Conservation (phyloP, 2,113 vertebrate species). For the Strigops habroptila region DNA sequence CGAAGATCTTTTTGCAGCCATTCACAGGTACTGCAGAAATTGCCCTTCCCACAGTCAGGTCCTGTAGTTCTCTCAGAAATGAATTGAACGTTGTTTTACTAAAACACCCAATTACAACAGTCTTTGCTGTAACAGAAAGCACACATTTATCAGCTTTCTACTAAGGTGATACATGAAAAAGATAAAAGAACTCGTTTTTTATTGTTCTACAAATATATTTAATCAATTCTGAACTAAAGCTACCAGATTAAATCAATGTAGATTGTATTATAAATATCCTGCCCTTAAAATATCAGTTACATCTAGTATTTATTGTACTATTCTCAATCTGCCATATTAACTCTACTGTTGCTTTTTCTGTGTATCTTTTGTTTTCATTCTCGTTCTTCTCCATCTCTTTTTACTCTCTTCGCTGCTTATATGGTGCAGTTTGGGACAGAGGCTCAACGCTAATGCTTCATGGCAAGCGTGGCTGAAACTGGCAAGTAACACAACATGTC, state of each 20-base stretch:
- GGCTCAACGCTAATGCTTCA: conserved; percentile 73
- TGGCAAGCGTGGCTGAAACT: conserved; percentile 80
- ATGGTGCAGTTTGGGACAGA: conserved; percentile 72
- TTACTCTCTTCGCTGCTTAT: conserved; percentile 62
- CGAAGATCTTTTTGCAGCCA: conserved; percentile 96
- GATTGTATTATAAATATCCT: not conserved
- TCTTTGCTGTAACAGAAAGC: not conserved
- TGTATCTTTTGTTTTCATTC: conserved; percentile 65
- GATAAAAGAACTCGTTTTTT: not conserved
- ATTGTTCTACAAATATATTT: not conserved
- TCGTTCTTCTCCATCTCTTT: conserved; percentile 49
- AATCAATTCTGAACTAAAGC: not conserved
- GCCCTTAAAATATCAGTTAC: not conserved
- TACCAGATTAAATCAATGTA: not conserved
- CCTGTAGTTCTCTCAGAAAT: not conserved
- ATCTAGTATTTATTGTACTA: conserved; percentile 31
- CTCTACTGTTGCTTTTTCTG: conserved; percentile 59
- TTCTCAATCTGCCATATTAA: conserved; percentile 62
- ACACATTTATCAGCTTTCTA: not conserved
- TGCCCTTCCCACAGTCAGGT: not conserved
- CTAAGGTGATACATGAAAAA: not conserved
- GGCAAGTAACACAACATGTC: conserved; percentile 78
- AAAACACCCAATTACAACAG: not conserved
- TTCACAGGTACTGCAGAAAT: conserved; percentile 87
- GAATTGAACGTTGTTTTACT: not conserved